Percentiles rank a stretch among this genome's conserved stretches.
phyloP scores from a whole-genome alignment of 2,113 vertebrate genomes.

The Camelus dromedarius region DNA sequence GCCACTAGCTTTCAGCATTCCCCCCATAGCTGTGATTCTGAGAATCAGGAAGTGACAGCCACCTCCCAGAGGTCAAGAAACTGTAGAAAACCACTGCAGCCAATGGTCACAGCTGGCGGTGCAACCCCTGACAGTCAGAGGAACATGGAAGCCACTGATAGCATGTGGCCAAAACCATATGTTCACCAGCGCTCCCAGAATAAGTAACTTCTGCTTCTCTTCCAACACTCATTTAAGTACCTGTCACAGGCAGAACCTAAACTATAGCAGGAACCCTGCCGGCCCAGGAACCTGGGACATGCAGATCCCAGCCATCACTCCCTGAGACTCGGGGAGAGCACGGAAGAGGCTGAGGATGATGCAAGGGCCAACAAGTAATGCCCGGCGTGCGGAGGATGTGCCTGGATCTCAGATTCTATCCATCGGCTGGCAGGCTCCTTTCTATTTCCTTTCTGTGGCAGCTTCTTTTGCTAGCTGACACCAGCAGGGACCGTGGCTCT shows the following conservation, averaged over 20 bases:
- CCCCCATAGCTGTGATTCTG: background rate
- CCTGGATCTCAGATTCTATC: background rate
- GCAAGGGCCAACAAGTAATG: background rate
- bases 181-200: background rate
- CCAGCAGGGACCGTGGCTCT: too few species aligned
- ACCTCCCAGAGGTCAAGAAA: constrained; percentile 16
- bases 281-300: background rate
- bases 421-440: background rate
- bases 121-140: background rate
- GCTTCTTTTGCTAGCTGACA: background rate
- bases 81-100: background rate
- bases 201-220: background rate
- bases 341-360: background rate
- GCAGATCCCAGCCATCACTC: background rate
- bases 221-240: background rate
- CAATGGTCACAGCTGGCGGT: background rate
- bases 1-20: background rate
- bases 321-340: background rate
- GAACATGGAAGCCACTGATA: background rate
- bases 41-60: background rate
- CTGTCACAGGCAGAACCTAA: background rate
- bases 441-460: background rate
- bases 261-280: background rate
- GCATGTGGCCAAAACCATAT: background rate
- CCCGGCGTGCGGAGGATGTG: background rate